These are phyloP conservation scores for Hyles vespertilio DNA, from an alignment of 1,140 invertebrate species.

Conservation along the genomic window DNA sequence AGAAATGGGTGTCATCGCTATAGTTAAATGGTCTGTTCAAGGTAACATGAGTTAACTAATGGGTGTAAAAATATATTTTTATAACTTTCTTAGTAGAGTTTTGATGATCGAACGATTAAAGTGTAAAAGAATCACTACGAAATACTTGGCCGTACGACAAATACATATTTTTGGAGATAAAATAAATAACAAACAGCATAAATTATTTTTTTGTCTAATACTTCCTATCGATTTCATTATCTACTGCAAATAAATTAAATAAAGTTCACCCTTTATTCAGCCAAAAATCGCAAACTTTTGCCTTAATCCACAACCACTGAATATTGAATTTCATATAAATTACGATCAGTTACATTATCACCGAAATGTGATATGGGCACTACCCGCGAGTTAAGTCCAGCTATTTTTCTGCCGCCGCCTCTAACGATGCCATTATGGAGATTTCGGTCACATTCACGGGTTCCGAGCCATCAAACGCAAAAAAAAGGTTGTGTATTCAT, in stretches of 20 bases:
- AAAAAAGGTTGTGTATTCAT: slow-evolving; percentile 11
- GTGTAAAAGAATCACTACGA: too few species aligned
- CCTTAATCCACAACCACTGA: background rate
- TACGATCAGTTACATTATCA: background rate
- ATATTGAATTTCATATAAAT: background rate
- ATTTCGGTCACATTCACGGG: slow-evolving; percentile 21
- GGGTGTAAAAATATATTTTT: background rate
- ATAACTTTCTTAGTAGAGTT: background rate
- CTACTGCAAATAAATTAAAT: too few species aligned
- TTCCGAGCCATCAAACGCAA: slow-evolving; percentile 16
- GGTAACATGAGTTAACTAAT: slow-evolving; percentile 2
- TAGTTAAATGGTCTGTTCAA: slow-evolving; percentile 12
- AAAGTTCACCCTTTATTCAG: too few species aligned
- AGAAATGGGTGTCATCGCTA: slow-evolving; percentile 15
- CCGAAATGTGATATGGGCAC: background rate
- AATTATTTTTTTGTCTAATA: too few species aligned
- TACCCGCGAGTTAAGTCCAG: background rate
- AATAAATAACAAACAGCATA: too few species aligned
- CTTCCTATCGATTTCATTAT: too few species aligned
- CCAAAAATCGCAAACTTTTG: too few species aligned
- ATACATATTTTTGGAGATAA: too few species aligned
- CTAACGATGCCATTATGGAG: slow-evolving; percentile 29
- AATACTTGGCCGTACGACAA: too few species aligned
- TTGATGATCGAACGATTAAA: too few species aligned
- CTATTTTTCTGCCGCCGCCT: background rate